Conservation (phyloP, 2,113 vertebrate genomes). For the Macrotus californicus region DNA sequence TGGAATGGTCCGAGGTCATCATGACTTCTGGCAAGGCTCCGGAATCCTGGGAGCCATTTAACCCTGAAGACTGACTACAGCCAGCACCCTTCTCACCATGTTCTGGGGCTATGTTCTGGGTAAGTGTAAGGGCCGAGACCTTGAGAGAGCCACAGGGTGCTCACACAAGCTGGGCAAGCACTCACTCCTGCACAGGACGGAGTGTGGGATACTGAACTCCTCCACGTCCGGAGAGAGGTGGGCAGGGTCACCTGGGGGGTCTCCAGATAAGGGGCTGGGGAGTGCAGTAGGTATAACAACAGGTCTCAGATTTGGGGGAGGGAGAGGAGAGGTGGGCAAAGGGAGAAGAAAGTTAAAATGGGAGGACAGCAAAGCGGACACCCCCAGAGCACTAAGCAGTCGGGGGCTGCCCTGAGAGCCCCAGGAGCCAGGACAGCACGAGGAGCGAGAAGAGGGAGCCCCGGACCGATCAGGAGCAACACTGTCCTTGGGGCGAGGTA, state of each 20-base stretch:
- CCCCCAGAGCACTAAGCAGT: background rate
- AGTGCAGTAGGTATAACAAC: background rate
- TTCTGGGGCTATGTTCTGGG: background rate
- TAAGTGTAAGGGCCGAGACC: background rate
- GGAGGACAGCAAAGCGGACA: background rate
- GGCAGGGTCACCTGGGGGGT: background rate
- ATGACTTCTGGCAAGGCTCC: background rate
- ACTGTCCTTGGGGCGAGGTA: background rate
- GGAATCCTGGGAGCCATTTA: background rate
- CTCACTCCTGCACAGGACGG: background rate
- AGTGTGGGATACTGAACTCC: background rate
- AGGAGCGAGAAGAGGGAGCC: background rate
- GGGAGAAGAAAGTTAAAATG: background rate
- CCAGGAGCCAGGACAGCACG: fast-evolving
- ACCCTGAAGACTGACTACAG: background rate
- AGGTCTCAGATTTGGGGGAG: background rate
- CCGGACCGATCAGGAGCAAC: background rate
- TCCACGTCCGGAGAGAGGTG: background rate
- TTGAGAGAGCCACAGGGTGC: background rate
- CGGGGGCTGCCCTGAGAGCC: background rate
- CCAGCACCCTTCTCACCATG: background rate
- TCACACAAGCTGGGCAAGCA: background rate
- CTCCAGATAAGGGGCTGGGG: background rate
- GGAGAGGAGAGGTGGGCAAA: background rate
- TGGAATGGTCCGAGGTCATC: conserved; percentile 22